A percentile compares a stretch with the other conserved stretches of the same genome.
These are phyloP conservation scores for Gavialis gangeticus DNA, from an alignment of 2,113 vertebrate species.

Conservation along the genomic window DNA sequence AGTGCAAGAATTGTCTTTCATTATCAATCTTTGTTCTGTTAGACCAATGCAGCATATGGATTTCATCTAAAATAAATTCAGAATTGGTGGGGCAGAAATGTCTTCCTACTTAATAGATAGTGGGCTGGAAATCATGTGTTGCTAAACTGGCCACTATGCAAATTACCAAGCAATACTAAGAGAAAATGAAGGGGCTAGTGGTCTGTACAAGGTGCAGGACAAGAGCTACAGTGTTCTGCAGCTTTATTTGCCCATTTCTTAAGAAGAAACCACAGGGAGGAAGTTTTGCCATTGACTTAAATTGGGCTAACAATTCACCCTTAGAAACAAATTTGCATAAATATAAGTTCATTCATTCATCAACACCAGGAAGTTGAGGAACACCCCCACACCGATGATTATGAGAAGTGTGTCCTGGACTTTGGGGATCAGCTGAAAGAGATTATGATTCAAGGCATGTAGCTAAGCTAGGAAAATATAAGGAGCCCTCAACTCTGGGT, in stretches of 20 bases:
- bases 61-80: too few species aligned
- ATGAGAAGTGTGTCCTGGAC: neutral
- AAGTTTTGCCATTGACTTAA: neutral
- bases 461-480: neutral
- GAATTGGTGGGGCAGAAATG: conserved; percentile 13
- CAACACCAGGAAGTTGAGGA: neutral
- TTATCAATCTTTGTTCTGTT: conserved; percentile 35
- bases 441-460: neutral
- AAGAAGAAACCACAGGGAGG: neutral
- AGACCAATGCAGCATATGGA: conserved; percentile 15
- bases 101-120: conserved; percentile 28
- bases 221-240: neutral
- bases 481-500: neutral
- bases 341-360: neutral
- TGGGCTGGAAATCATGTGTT: neutral
- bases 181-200: neutral
- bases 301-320: neutral
- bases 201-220: neutral
- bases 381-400: too few species aligned
- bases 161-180: neutral
- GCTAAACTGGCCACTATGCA: neutral
- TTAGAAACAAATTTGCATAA: neutral
- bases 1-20: neutral
- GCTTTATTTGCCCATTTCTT: neutral
- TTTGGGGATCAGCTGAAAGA: neutral